Evolutionary conservation across 53 echinoderm and acorn worm genomes (phyloP), one percentile per base, ranked within the genome.

Genomic region (Patiria pectinifera): DNA sequence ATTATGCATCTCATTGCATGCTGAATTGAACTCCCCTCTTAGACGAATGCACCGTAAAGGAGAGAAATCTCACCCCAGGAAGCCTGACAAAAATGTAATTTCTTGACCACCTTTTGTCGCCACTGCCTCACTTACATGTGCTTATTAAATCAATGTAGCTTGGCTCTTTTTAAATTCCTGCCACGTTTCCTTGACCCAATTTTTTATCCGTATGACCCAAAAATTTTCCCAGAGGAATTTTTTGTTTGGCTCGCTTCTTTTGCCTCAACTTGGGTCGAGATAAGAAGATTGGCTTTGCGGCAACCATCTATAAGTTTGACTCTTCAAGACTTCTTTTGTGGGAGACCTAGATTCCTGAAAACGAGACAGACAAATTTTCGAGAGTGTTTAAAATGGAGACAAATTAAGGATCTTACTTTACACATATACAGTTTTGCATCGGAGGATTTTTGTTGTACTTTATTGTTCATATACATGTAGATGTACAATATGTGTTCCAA

Each of bases 61-160:
- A 69, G 69, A 21, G 53, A 53, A 53, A 53, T 53, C 8, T 5
- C 8, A 53, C 0, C 53, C 5, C 53, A 21, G 69, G 21, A 69
- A 15, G 11, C 69, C 69, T 2, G 21, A 69, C 69, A 69, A 69
- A 69, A 69, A 53, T 8, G 53, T 53, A 53, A 53, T 69, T 69
- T 11, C 10, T 69, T 69, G 11, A 69, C 21, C 69, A 69, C 16
- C 83, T 61, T 59, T 83, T 83, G 83, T 83, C 62, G 26, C 25
- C 62, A 21, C 62, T 69, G 21, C 69, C 45, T 43, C 45, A 18
- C 44, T 18, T 69, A 74, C 71, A 74, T 53, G 76, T 48, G 48
- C 49, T 74, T 86, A 86, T 86, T 70, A 85, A 85, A 85, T 86
- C 86, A 86, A 74, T 86, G 74, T 46, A 24, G 86, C 14, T 76